Evolutionary conservation across 2,113 vertebrate genomes (phyloP).

Genomic region (Pomatorhinus ruficollis): DNA sequence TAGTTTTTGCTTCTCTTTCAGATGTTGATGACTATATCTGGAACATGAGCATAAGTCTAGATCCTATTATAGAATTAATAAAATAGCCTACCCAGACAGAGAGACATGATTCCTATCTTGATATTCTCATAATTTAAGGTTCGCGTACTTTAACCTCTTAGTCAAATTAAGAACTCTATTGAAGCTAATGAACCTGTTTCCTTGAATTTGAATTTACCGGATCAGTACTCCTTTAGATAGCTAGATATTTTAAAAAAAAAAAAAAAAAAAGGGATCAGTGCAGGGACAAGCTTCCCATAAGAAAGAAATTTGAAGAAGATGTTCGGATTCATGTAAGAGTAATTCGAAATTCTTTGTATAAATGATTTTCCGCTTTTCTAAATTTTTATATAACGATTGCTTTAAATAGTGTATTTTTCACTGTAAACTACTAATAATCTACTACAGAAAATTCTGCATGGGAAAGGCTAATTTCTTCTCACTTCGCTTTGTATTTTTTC

Average conservation of each 20-base stretch:
- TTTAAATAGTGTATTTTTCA: not conserved
- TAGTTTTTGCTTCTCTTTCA: slow-evolving; percentile 21
- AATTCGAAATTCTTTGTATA: not conserved
- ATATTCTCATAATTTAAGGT: slow-evolving; percentile 16
- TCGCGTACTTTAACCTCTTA: slow-evolving; percentile 36
- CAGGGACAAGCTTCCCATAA: not conserved
- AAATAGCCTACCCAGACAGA: slow-evolving; percentile 37
- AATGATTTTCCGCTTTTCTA: not conserved
- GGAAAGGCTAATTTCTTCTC: not conserved
- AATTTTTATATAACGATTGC: not conserved
- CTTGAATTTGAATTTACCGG: slow-evolving; percentile 53
- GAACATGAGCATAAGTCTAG: slow-evolving; percentile 9
- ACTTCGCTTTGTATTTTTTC: not conserved
- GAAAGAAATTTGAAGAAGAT: not conserved
- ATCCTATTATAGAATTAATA: slow-evolving; percentile 23
- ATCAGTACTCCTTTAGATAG: slow-evolving; percentile 1
- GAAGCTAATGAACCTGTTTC: slow-evolving; percentile 45
- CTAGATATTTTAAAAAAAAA: not conserved
- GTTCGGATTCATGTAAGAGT: not conserved
- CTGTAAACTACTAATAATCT: not conserved
- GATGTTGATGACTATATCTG: slow-evolving; percentile 22
- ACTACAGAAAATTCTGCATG: not conserved
- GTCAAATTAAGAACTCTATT: slow-evolving; percentile 33
- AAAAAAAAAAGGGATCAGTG: not conserved
- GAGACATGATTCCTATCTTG: slow-evolving; percentile 40